Conservation (phyloP, 2,888 invertebrate genomes). For the Erpobdella octoculata region DNA sequence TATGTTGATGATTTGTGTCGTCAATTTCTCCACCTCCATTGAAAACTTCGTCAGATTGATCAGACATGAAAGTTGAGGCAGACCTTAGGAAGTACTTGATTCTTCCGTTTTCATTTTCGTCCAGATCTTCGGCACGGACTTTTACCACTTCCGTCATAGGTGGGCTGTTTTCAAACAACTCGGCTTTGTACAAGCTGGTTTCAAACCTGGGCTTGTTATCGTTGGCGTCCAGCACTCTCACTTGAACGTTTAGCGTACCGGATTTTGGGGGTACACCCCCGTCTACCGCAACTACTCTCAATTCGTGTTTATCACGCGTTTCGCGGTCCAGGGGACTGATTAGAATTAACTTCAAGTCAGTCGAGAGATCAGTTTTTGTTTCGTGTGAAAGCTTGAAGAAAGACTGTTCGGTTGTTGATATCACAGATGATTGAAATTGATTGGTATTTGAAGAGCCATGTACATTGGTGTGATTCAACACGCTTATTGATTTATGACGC, state of each 20-base stretch:
- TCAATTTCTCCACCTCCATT: neutral
- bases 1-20: neutral
- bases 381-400: conserved; percentile 14
- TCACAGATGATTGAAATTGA: neutral
- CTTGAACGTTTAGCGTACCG: conserved; percentile 21
- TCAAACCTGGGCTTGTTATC: conserved; percentile 31
- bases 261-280: conserved; percentile 28
- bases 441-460: neutral
- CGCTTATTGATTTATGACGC: too few species aligned
- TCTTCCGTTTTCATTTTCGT: conserved; percentile 12
- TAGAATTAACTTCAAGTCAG: conserved; percentile 17
- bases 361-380: neutral
- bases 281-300: conserved; percentile 29
- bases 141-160: neutral
- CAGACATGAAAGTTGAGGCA: neutral
- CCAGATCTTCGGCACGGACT: conserved; percentile 21
- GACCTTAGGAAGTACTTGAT: conserved; percentile 25
- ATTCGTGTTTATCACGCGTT: conserved; percentile 19
- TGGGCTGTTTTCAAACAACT: conserved; percentile 5
- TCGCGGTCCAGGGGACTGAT: conserved; percentile 28
- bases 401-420: neutral
- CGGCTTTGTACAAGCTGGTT: conserved; percentile 23
- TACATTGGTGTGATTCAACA: neutral
- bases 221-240: conserved; percentile 31
- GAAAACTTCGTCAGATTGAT: neutral